Percentiles rank a stretch among this genome's conserved stretches.
phyloP scores from a whole-genome alignment of 2,888 invertebrate species.

The Erebia ligea region DNA sequence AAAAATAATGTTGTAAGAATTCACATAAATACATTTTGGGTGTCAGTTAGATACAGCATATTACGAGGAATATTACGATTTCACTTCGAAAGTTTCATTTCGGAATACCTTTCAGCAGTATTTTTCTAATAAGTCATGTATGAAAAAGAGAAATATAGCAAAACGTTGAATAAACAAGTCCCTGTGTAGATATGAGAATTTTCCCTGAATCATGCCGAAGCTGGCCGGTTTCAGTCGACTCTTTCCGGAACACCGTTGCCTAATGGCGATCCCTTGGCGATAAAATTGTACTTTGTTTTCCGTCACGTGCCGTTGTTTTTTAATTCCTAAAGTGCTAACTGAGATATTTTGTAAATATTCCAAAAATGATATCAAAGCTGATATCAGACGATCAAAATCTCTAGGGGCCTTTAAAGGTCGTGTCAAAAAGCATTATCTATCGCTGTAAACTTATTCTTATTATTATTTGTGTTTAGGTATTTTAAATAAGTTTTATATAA shows the following conservation, averaged over 20 bases:
- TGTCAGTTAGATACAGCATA: not conserved
- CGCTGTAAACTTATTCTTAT: too few species aligned
- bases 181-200: slow-evolving; percentile 31
- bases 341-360: slow-evolving; percentile 69
- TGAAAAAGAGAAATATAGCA: slow-evolving; percentile 21
- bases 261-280: slow-evolving; percentile 71
- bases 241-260: slow-evolving; percentile 55
- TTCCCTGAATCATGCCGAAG: slow-evolving; percentile 41
- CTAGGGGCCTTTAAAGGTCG: too few species aligned
- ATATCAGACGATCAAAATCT: too few species aligned
- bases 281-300: slow-evolving; percentile 76
- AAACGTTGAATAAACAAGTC: slow-evolving; percentile 31
- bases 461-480: too few species aligned
- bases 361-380: too few species aligned
- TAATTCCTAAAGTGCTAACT: slow-evolving; percentile 63
- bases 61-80: not conserved
- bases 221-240: slow-evolving; percentile 54
- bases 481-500: too few species aligned
- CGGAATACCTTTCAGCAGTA: not conserved
- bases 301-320: slow-evolving; percentile 76
- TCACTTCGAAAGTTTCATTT: not conserved
- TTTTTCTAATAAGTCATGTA: not conserved
- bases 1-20: not conserved
- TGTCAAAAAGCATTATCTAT: too few species aligned
- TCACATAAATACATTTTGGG: too few species aligned